These are phyloP conservation scores for Lanistes nyassanus DNA, from an alignment of 1,140 invertebrate species.

Conservation along the genomic window DNA sequence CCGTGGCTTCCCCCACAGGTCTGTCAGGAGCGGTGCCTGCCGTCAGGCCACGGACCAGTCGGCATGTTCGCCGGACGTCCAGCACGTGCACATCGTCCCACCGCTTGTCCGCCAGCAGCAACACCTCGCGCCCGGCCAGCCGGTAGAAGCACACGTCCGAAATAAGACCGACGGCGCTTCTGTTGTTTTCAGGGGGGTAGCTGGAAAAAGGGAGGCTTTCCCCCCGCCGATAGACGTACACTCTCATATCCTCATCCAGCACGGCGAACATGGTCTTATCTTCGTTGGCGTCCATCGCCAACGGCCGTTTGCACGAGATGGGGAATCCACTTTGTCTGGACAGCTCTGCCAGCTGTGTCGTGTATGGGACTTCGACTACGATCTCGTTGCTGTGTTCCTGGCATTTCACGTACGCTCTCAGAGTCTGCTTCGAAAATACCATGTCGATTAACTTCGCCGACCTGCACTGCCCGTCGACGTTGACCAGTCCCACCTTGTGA, in stretches of 20 bases:
- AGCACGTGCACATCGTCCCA: neutral
- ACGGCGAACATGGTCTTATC: neutral
- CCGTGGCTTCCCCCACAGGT: neutral
- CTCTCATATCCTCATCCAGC: neutral
- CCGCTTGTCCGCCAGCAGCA: neutral
- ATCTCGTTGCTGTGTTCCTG: neutral
- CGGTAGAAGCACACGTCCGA: slow-evolving; percentile 18
- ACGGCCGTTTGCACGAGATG: neutral
- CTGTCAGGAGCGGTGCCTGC: neutral
- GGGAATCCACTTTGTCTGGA: neutral
- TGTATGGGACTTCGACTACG: neutral
- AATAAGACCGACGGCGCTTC: neutral
- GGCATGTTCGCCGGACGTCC: neutral
- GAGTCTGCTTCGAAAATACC: neutral
- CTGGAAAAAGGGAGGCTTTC: neutral
- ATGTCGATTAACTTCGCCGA: neutral
- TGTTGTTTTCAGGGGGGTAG: slow-evolving; percentile 3
- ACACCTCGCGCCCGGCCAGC: slow-evolving; percentile 12
- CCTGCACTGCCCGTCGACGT: neutral
- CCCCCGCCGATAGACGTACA: neutral
- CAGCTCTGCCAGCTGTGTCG: neutral
- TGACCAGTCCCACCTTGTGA: neutral
- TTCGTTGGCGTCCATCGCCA: neutral
- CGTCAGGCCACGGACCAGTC: neutral
- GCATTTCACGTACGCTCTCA: neutral